Percentiles rank a stretch among this genome's conserved stretches.
phyloP scores from a whole-genome alignment of 2,888 invertebrate genomes.

The Stenolophus ochropezus region DNA sequence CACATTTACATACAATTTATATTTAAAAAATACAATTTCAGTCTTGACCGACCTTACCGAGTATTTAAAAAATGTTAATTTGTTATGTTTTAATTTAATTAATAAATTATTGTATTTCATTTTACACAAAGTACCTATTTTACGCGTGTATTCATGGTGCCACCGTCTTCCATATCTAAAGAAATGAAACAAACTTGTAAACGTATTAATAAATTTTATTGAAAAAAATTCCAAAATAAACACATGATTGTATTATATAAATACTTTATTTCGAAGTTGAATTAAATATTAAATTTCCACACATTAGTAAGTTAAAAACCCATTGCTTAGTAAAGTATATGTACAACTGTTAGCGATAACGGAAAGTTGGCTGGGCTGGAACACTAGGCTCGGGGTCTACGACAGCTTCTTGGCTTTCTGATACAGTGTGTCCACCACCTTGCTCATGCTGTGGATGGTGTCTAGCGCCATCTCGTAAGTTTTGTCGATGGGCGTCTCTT shows the following conservation, averaged over 20 bases:
- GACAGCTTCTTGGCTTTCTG: constrained; percentile 99
- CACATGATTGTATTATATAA: constrained; percentile 52
- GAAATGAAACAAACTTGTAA: background rate
- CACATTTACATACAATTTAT: too few species aligned
- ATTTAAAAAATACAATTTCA: too few species aligned
- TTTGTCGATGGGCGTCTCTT: constrained; percentile 94
- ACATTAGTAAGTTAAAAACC: constrained; percentile 58
- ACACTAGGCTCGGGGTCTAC: constrained; percentile 73
- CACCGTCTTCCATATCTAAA: background rate
- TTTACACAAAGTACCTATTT: background rate
- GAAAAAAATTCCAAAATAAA: constrained; percentile 15
- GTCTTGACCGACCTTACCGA: too few species aligned
- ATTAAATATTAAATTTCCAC: constrained; percentile 57
- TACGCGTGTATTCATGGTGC: background rate
- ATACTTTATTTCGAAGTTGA: constrained; percentile 58
- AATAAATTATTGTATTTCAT: background rate
- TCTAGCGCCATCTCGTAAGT: constrained; percentile 98
- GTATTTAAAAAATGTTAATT: background rate
- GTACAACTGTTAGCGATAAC: constrained; percentile 57
- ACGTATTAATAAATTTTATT: background rate
- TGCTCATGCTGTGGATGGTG: constrained; percentile 99
- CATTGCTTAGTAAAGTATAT: constrained; percentile 56
- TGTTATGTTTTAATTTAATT: background rate
- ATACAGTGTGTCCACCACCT: constrained; percentile 99
- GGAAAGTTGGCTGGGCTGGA: constrained; percentile 13